phyloP scores from a whole-genome alignment of 1,140 invertebrate genomes.

The Drosophila repleta region DNA sequence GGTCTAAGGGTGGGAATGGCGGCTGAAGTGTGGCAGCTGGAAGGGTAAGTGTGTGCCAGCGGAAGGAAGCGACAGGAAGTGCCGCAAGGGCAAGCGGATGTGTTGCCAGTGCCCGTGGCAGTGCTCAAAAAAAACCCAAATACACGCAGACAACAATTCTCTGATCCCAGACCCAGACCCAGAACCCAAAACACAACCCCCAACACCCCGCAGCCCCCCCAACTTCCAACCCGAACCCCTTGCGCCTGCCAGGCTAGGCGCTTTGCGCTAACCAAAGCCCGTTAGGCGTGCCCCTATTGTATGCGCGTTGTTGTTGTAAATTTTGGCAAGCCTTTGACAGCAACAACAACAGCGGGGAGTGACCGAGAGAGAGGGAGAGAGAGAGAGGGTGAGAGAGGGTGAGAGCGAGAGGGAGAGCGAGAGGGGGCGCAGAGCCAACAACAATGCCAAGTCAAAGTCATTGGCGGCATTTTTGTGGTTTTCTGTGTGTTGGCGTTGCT shows the following conservation, averaged over 20 bases:
- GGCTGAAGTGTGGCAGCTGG: neutral
- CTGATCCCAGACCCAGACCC: conserved; percentile 3
- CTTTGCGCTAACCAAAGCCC: conserved; percentile 6
- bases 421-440: neutral
- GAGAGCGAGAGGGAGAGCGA: too few relatives aligned
- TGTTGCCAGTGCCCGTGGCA: conserved; percentile 46
- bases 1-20: neutral
- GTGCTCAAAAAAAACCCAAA: conserved; percentile 4
- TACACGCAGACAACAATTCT: conserved; percentile 3
- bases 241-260: neutral
- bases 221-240: neutral
- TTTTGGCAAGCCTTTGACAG: conserved; percentile 67
- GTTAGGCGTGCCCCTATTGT: conserved; percentile 17
- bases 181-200: too few relatives aligned
- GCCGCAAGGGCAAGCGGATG: conserved; percentile 79
- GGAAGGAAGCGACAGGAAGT: conserved; percentile 70
- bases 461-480: conserved; percentile 75
- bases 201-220: conserved; percentile 4
- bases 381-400: neutral
- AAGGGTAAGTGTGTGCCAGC: conserved; percentile 38
- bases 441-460: conserved; percentile 40
- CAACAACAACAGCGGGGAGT: conserved; percentile 20
- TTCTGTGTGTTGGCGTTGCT: conserved; percentile 26
- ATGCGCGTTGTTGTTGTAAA: conserved; percentile 28
- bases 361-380: too few relatives aligned